Conservation (phyloP, 2,888 invertebrate species). For the Pollenia amentaria region DNA sequence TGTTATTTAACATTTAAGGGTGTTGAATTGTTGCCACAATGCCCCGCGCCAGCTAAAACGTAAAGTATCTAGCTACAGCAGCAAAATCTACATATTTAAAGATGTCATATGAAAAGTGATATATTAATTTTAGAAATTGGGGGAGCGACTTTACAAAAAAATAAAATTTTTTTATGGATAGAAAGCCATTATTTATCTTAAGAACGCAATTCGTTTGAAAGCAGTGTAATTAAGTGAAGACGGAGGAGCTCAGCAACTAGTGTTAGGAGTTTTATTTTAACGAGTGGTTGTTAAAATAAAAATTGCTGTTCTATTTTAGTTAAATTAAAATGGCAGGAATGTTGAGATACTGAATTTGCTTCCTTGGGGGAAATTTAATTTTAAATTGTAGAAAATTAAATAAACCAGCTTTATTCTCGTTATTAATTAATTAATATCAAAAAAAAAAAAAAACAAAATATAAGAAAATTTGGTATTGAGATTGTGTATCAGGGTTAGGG, state of each 20-base stretch:
- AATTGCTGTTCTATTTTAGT: constrained; percentile 22
- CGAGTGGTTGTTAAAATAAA: constrained; percentile 2
- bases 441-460: too few relatives aligned
- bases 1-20: constrained; percentile 54
- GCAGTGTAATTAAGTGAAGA: constrained; percentile 35
- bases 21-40: constrained; percentile 49
- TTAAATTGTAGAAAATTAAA: too few relatives aligned
- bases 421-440: too few relatives aligned
- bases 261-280: neutral
- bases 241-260: constrained; percentile 9
- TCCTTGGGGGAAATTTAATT: neutral
- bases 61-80: neutral
- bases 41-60: neutral
- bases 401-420: too few relatives aligned
- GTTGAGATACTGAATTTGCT: neutral
- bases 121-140: constrained; percentile 47
- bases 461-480: too few relatives aligned
- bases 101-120: constrained; percentile 46
- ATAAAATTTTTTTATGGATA: neutral
- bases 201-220: constrained; percentile 28
- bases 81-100: constrained; percentile 10
- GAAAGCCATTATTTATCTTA: constrained; percentile 49
- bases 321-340: constrained; percentile 2
- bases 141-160: constrained; percentile 18
- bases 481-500: too few relatives aligned